Percentiles rank a stretch among this genome's conserved stretches.
phyloP scores from a whole-genome alignment of 2,113 vertebrate genomes.

The Paradisaea rubra region DNA sequence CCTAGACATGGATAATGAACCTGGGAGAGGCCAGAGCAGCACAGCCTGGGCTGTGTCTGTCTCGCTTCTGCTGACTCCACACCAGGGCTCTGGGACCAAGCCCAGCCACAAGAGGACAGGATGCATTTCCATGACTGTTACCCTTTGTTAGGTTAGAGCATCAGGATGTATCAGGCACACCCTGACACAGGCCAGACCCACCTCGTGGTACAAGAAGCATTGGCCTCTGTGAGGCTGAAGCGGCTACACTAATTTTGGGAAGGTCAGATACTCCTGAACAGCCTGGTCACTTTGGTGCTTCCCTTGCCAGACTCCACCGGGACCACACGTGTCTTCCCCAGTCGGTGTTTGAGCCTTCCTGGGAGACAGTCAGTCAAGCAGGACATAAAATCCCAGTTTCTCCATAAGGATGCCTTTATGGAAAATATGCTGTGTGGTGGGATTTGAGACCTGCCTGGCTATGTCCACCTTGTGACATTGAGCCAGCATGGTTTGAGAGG shows the following conservation, averaged over 20 bases:
- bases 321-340: background rate
- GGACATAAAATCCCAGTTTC: background rate
- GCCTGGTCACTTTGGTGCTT: background rate
- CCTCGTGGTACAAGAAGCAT: fast-evolving
- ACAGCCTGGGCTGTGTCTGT: background rate
- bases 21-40: background rate
- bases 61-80: background rate
- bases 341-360: background rate
- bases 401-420: background rate
- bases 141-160: background rate
- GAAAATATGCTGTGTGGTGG: fast-evolving
- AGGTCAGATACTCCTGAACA: background rate
- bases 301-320: background rate
- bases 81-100: background rate
- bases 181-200: background rate
- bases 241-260: background rate
- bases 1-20: background rate
- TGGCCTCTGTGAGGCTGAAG: background rate
- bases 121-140: background rate
- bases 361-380: background rate
- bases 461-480: background rate
- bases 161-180: background rate
- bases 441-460: background rate
- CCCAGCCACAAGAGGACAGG: background rate
- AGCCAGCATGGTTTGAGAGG: background rate